Evolutionary conservation across 2,888 invertebrate species (phyloP), one percentile per base, ranked within the genome.

Genomic region (Hydriomena furcata): DNA sequence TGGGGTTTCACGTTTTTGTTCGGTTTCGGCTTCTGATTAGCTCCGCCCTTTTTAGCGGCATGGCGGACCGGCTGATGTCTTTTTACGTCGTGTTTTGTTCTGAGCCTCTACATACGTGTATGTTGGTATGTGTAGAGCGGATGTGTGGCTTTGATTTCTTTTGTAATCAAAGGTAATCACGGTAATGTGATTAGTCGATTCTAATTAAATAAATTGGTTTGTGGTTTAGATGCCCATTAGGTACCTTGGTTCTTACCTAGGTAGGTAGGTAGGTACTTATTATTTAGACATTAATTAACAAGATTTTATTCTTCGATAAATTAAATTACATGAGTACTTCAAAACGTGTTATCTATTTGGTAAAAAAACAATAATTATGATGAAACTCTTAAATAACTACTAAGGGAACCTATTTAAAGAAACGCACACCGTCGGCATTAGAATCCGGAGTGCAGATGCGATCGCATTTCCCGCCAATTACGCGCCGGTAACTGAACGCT

Each of bases 1-100:
- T 47, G 38, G 47, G 62, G 68, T 76, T 58, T 59, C 56, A 55
- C 60, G 63, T 63, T 69, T 52, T 43, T 34, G 50, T 65, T 64
- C 53, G 46, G 55, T 55, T 36, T 55, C 44, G 59, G 64, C 57
- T 63, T 73, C 58, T 82, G 79, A 84, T 84, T 87, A 86, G 87
- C 83, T 71, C 86, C 89, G 87, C 89, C 88, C 83, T 79, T 72
- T 79, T 68, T 66, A 70, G 76, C 62, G 80, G 79, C 82, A 88
- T 88, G 88, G 86, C 89, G 85, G 87, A 76, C 75, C 58, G 73
- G 71, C 75, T 77, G 59, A 68, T 71, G 82, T 79, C 84, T 84
- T 86, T 84, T 83, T 77, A 66, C 74, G 76, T 74, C 56, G 41
- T 40, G 38, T 68, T 79, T 76, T 63, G 71, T 68, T 67, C 67